phyloP scores from a whole-genome alignment of 2,113 vertebrate species.

The Salvelinus fontinalis region DNA sequence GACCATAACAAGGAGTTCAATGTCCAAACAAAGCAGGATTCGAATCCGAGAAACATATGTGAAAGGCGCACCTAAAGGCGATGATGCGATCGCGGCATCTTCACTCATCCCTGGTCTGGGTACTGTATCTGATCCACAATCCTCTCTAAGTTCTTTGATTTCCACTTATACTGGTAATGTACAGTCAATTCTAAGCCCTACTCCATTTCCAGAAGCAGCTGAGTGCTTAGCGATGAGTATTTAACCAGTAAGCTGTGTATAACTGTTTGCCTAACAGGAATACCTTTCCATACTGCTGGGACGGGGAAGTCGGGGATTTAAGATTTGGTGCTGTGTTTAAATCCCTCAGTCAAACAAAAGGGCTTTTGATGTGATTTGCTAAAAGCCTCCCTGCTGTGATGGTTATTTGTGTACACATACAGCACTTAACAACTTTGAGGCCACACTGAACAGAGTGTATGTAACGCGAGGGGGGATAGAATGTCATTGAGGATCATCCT shows the following conservation, averaged over 20 bases:
- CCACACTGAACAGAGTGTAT: background rate
- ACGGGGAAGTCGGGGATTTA: slow-evolving; percentile 46
- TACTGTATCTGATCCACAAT: background rate
- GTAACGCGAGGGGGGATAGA: background rate
- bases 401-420: slow-evolving; percentile 35
- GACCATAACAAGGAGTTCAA: no score
- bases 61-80: no score
- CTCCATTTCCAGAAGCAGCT: no score
- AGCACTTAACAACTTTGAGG: slow-evolving; percentile 21
- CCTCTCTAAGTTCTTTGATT: background rate
- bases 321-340: slow-evolving; percentile 49
- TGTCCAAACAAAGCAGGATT: no score
- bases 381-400: slow-evolving; percentile 33
- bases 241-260: slow-evolving; percentile 36
- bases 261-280: slow-evolving; percentile 45
- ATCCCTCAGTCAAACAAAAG: slow-evolving; percentile 55
- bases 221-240: no score
- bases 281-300: slow-evolving; percentile 22
- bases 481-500: background rate
- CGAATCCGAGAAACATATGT: no score
- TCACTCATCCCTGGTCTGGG: no score
- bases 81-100: no score
- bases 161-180: background rate
- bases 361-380: slow-evolving; percentile 48
- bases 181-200: background rate